Evolutionary conservation across 2,113 vertebrate genomes (phyloP).

Genomic region (Trogon melanurus): DNA sequence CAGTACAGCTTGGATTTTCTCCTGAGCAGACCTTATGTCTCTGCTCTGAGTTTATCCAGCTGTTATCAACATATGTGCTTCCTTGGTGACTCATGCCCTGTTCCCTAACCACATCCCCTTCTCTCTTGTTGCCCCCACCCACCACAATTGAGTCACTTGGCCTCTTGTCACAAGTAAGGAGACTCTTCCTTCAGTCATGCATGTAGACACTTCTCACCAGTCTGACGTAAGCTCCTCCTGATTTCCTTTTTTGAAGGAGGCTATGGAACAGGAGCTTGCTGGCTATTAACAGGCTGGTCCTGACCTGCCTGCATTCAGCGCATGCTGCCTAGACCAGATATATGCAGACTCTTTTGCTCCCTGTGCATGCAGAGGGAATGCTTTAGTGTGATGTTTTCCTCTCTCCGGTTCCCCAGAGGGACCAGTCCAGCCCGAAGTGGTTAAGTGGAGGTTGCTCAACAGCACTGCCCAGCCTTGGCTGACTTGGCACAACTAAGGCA

Average conservation of each 20-base stretch:
- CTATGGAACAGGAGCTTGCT: neutral
- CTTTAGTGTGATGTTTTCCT: neutral
- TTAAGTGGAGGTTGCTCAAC: neutral
- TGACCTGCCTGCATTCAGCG: neutral
- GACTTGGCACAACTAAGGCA: neutral
- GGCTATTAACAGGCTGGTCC: neutral
- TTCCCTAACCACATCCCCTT: slow-evolving; percentile 54
- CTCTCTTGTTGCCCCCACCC: neutral
- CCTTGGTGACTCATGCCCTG: slow-evolving; percentile 19
- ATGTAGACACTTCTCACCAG: neutral
- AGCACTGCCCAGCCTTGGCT: neutral
- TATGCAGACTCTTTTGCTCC: neutral
- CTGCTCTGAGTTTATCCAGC: neutral
- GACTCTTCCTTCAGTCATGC: neutral
- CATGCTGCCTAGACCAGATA: neutral
- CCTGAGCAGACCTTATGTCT: slow-evolving; percentile 12
- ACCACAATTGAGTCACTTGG: slow-evolving; percentile 42
- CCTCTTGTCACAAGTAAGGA: neutral
- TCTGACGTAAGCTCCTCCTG: neutral
- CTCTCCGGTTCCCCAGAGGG: neutral
- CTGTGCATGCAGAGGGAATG: neutral
- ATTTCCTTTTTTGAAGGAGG: neutral
- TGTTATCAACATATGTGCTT: slow-evolving; percentile 35
- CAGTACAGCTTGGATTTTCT: neutral
- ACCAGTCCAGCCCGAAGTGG: neutral